Conservation (phyloP, 2,113 vertebrate genomes). For the Rhea pennata region DNA sequence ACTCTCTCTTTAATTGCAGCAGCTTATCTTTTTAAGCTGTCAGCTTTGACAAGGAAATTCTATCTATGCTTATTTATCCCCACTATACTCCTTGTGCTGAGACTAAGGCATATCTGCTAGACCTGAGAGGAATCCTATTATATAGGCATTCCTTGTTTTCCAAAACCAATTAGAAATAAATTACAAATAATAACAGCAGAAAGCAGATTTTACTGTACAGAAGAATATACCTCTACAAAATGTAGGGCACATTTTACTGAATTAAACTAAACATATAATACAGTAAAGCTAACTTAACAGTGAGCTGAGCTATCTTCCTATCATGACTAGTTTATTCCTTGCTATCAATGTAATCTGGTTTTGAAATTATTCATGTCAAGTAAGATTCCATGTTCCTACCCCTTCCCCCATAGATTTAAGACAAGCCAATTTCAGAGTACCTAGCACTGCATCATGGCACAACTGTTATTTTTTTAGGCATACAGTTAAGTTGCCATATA, state of each 20-base stretch:
- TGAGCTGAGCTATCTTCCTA: not conserved
- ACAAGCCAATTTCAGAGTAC: not conserved
- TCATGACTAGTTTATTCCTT: not conserved
- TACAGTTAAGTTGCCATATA: not conserved
- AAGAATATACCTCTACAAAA: not conserved
- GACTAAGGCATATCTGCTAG: not conserved
- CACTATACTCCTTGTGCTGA: not conserved
- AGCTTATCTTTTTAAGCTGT: slow-evolving; percentile 38
- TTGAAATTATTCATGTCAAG: not conserved
- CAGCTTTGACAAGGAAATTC: slow-evolving; percentile 32
- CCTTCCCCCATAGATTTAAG: not conserved
- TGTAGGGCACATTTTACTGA: not conserved
- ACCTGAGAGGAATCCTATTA: not conserved
- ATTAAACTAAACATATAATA: not conserved
- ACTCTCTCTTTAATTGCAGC: slow-evolving; percentile 38
- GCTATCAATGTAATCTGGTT: not conserved
- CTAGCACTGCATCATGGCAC: not conserved
- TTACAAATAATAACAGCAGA: not conserved
- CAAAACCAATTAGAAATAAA: slow-evolving; percentile 9
- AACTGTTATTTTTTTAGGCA: not conserved
- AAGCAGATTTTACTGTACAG: not conserved
- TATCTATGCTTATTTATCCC: not conserved
- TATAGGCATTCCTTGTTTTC: not conserved
- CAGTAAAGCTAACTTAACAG: not conserved
- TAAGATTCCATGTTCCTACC: not conserved